phyloP scores from a whole-genome alignment of 2,888 invertebrate species.

The Archips xylosteana region DNA sequence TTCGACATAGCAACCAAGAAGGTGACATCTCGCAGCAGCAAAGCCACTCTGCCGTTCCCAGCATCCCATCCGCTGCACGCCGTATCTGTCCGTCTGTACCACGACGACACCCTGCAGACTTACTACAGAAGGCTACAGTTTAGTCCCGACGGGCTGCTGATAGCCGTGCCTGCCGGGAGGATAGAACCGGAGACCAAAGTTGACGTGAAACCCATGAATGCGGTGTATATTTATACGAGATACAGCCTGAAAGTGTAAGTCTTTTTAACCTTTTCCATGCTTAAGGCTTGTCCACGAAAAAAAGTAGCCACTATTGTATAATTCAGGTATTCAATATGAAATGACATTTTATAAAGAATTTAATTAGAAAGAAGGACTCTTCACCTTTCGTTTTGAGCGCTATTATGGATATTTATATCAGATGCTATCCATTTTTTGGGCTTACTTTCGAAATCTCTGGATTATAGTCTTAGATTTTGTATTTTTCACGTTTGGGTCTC shows the following conservation, averaged over 20 bases:
- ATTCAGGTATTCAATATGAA: too few relatives aligned
- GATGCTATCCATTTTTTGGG: too few relatives aligned
- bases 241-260: constrained; percentile 86
- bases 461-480: too few relatives aligned
- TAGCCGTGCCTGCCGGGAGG: constrained; percentile 96
- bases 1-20: constrained; percentile 89
- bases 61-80: constrained; percentile 85
- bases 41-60: constrained; percentile 85
- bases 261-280: too few relatives aligned
- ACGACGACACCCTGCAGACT: constrained; percentile 97
- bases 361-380: too few relatives aligned
- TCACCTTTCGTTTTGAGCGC: too few relatives aligned
- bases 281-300: too few relatives aligned
- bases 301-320: too few relatives aligned
- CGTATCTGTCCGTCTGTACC: constrained; percentile 90
- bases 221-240: constrained; percentile 86
- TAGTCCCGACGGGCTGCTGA: constrained; percentile 95
- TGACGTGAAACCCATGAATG: constrained; percentile 85
- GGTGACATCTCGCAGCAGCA: constrained; percentile 88
- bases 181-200: constrained; percentile 88
- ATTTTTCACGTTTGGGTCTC: too few relatives aligned
- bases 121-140: constrained; percentile 96
- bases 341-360: too few relatives aligned
- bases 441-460: too few relatives aligned
- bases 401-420: too few relatives aligned